phyloP scores from a whole-genome alignment of 2,888 invertebrate genomes.

The Xylota segnis region DNA sequence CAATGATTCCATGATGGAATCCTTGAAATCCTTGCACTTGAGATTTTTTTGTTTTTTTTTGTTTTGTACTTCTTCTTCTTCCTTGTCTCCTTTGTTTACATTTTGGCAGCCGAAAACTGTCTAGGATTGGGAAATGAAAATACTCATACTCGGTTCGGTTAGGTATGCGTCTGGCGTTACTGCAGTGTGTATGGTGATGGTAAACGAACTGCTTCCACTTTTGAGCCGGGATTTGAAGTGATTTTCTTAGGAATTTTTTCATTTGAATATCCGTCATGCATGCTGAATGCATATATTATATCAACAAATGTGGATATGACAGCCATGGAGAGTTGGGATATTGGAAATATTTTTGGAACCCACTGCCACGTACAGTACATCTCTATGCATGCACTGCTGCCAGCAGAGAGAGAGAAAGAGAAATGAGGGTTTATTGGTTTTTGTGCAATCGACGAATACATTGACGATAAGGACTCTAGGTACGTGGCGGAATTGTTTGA shows the following conservation, averaged over 20 bases:
- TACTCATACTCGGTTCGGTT: not conserved
- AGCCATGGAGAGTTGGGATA: conserved; percentile 62
- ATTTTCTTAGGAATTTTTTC: conserved; percentile 75
- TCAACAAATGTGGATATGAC: conserved; percentile 75
- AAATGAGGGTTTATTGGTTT: conserved; percentile 48
- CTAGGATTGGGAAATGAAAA: not conserved
- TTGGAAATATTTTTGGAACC: conserved; percentile 73
- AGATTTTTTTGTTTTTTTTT: conserved; percentile 19
- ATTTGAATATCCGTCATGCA: conserved; percentile 76
- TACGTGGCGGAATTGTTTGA: conserved; percentile 56
- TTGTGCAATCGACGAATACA: conserved; percentile 21
- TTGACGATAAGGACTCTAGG: conserved; percentile 14
- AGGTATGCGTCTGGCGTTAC: not conserved
- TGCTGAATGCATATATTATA: conserved; percentile 72
- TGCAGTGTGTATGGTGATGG: conserved; percentile 4
- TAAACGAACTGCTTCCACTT: conserved; percentile 44
- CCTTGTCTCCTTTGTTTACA: conserved; percentile 58
- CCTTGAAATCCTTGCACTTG: conserved; percentile 67
- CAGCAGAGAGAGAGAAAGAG: conserved; percentile 8
- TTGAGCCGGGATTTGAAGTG: conserved; percentile 68
- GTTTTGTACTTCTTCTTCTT: too few relatives aligned
- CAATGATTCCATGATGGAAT: conserved; percentile 45
- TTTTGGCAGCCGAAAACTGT: conserved; percentile 62
- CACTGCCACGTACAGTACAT: conserved; percentile 29
- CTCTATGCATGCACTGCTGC: too few relatives aligned